phyloP scores from a whole-genome alignment of 2,113 vertebrate species.

The Callipepla californica region DNA sequence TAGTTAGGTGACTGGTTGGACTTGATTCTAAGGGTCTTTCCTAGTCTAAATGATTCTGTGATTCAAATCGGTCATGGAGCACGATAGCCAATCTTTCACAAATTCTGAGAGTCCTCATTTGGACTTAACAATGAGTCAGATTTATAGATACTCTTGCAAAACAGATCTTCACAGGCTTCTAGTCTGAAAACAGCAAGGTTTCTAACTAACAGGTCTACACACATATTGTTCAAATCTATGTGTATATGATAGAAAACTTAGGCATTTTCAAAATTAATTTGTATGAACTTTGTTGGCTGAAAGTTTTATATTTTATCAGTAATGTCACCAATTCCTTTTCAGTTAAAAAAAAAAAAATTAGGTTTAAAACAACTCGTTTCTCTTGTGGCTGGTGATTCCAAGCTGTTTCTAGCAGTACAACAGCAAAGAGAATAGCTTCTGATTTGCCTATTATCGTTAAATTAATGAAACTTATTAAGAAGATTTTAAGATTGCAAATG shows the following conservation, averaged over 20 bases:
- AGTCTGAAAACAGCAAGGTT: neutral
- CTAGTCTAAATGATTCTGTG: neutral
- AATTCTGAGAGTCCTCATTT: neutral
- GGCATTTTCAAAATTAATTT: neutral
- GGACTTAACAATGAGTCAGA: neutral
- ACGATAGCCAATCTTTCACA: neutral
- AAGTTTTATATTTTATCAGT: neutral
- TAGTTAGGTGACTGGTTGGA: neutral
- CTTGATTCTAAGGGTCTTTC: neutral
- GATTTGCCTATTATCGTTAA: neutral
- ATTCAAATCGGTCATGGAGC: neutral
- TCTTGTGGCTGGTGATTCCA: neutral
- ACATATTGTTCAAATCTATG: neutral
- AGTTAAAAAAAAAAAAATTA: neutral
- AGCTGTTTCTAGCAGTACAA: neutral
- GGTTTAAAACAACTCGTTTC: neutral
- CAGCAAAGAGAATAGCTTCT: neutral
- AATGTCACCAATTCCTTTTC: neutral
- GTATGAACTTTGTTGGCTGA: rapidly evolving
- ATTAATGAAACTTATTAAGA: neutral
- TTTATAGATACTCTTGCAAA: neutral
- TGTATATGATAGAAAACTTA: neutral
- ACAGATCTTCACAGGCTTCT: neutral
- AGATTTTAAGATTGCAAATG: neutral
- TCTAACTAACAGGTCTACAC: neutral